phyloP scores from a whole-genome alignment of 2,888 invertebrate species.

The Callinectes sapidus region DNA sequence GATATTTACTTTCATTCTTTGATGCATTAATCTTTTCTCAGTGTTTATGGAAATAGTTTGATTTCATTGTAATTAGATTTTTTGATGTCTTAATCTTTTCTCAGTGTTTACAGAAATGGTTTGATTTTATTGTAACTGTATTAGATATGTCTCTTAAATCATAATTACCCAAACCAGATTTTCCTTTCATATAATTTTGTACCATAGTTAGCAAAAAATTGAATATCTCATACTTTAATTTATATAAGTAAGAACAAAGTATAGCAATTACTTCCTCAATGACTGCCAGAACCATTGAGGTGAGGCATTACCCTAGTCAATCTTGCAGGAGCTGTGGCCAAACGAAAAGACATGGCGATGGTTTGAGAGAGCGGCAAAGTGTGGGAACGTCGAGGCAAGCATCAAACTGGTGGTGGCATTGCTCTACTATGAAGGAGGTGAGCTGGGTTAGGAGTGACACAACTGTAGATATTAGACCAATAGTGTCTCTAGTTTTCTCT shows the following conservation, averaged over 20 bases:
- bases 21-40: background rate
- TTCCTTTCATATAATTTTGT: no score
- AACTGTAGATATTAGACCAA: no score
- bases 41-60: background rate
- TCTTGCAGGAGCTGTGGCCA: conserved; percentile 50
- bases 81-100: background rate
- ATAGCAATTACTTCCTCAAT: no score
- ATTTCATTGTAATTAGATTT: no score
- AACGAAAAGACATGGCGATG: conserved; percentile 45
- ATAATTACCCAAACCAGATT: no score
- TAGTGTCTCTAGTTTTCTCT: no score
- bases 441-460: background rate
- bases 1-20: background rate
- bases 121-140: no score
- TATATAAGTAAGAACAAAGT: no score
- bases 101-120: background rate
- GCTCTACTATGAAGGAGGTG: conserved; percentile 56
- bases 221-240: no score
- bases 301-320: background rate
- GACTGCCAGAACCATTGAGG: background rate
- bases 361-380: conserved; percentile 48
- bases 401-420: conserved; percentile 53
- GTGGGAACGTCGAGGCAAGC: conserved; percentile 49
- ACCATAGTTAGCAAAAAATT: no score
- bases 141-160: no score